Conservation (phyloP, 1,140 invertebrate genomes). For the Globodera rostochiensis region DNA sequence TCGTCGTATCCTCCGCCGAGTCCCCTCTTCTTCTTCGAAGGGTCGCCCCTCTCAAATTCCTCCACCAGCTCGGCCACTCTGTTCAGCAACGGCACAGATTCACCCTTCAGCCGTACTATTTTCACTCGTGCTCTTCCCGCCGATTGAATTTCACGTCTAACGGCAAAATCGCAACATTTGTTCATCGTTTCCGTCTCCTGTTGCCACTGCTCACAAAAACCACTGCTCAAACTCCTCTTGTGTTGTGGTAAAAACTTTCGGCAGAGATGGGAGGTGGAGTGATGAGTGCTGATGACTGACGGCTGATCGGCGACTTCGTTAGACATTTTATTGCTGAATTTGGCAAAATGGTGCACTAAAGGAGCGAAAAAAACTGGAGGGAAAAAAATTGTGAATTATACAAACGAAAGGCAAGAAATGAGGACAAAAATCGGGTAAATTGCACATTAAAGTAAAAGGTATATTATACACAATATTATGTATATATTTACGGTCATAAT, state of each 20-base stretch:
- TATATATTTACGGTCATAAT: not conserved
- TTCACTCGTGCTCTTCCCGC: slow-evolving; percentile 7
- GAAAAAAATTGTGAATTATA: too few relatives aligned
- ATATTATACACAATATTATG: not conserved
- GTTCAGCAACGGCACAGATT: slow-evolving; percentile 4
- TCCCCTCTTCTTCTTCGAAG: not conserved
- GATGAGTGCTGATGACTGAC: not conserved
- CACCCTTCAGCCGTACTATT: slow-evolving; percentile 3
- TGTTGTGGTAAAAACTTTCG: slow-evolving; percentile 12
- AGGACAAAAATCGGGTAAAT: too few relatives aligned
- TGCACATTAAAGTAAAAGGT: not conserved
- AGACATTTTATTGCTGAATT: not conserved
- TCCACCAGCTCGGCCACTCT: slow-evolving; percentile 12
- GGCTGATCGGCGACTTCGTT: not conserved
- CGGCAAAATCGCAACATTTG: not conserved
- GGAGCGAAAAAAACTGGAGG: too few relatives aligned
- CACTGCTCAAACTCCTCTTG: not conserved
- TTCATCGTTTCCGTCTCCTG: not conserved
- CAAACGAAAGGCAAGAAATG: too few relatives aligned
- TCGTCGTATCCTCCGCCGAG: not conserved
- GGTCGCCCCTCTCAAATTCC: slow-evolving; percentile 6
- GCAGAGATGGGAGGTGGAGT: not conserved
- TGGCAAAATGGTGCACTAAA: too few relatives aligned
- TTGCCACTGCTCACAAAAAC: not conserved
- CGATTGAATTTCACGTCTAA: not conserved